phyloP scores from a whole-genome alignment of 2,797 vertebrate genomes.

The Orestias chungarensis region DNA sequence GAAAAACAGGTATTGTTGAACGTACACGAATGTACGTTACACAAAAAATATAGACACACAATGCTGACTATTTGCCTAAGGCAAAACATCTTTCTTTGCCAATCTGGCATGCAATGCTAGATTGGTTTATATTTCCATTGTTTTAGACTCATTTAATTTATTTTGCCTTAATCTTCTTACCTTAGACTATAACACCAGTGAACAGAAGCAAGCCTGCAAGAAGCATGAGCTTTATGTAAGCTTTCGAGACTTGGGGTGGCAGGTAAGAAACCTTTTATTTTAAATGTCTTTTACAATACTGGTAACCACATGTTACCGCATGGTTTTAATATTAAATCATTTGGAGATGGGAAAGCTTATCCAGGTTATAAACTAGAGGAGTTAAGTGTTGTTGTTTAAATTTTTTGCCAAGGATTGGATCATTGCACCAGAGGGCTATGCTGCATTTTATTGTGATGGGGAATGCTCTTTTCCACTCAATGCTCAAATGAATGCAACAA shows the following conservation, averaged over 20 bases:
- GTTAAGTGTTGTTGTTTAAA: constrained; percentile 1
- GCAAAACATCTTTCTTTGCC: background rate
- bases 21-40: background rate
- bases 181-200: constrained; percentile 94
- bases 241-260: constrained; percentile 97
- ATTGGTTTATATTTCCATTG: background rate
- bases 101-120: background rate
- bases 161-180: constrained; percentile 3
- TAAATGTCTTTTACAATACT: background rate
- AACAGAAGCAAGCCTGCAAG: constrained; percentile 99
- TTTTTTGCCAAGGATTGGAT: constrained; percentile 91
- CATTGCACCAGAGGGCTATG: constrained; percentile 97
- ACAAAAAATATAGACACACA: background rate
- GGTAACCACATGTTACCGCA: background rate
- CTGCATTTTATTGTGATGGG: constrained; percentile 98
- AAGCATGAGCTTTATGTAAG: constrained; percentile 99
- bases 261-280: constrained; percentile 84
- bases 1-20: too few relatives aligned
- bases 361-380: background rate
- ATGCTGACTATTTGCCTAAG: background rate
- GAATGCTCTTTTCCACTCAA: constrained; percentile 99
- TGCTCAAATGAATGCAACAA: constrained; percentile 99
- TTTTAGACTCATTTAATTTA: background rate
- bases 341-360: background rate
- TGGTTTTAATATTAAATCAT: background rate